These are phyloP conservation scores for Psylliodes chrysocephalus DNA, from an alignment of 2,888 invertebrate species.

Conservation along the genomic window DNA sequence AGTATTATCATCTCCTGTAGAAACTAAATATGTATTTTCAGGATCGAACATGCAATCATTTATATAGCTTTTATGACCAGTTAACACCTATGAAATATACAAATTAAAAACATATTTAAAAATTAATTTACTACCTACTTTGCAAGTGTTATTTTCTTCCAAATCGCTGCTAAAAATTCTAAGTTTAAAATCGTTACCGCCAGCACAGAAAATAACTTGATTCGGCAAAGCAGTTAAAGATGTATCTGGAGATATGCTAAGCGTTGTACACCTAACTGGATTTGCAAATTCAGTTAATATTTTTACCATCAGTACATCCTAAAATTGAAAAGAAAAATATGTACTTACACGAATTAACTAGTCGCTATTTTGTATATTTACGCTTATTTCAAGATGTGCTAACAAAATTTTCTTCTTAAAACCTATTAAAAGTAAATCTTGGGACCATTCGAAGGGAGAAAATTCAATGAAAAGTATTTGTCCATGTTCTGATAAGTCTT, in stretches of 20 bases:
- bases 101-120: too few species aligned
- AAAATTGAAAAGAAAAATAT: conserved; percentile 40
- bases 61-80: conserved; percentile 75
- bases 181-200: conserved; percentile 69
- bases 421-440: conserved; percentile 71
- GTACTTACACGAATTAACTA: conserved; percentile 8
- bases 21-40: conserved; percentile 75
- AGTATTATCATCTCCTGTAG: conserved; percentile 81
- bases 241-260: conserved; percentile 73
- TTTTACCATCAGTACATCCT: conserved; percentile 67
- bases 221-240: conserved; percentile 70
- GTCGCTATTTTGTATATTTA: conserved; percentile 29
- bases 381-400: conserved; percentile 67
- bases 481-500: conserved; percentile 65
- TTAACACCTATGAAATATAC: conserved; percentile 65
- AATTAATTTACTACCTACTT: conserved; percentile 59
- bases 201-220: conserved; percentile 67
- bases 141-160: conserved; percentile 64
- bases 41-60: conserved; percentile 78
- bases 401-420: conserved; percentile 69
- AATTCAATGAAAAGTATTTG: conserved; percentile 70
- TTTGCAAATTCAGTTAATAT: conserved; percentile 69
- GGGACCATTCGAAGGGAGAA: conserved; percentile 74
- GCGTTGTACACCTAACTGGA: conserved; percentile 67
- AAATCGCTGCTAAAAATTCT: conserved; percentile 69